Percentiles rank a stretch among this genome's conserved stretches.
phyloP scores from a whole-genome alignment of 2,113 vertebrate genomes.

The Macheiramphus alcinus region DNA sequence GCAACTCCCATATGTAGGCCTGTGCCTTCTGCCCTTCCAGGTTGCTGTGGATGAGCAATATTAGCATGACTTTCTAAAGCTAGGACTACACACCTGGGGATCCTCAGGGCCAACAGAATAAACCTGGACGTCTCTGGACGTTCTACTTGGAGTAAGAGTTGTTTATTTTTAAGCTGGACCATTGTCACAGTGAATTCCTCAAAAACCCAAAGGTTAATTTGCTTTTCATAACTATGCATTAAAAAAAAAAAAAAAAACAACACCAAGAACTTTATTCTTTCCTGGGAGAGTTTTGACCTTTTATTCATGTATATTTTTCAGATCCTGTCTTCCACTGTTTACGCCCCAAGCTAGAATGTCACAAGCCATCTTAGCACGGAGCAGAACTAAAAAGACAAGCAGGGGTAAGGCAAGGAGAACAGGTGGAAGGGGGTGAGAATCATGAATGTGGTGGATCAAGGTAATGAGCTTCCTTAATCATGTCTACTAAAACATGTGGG shows the following conservation, averaged over 20 bases:
- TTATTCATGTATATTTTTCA: conserved; percentile 61
- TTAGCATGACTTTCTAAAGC: not conserved
- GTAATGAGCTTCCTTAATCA: not conserved
- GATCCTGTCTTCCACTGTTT: conserved; percentile 32
- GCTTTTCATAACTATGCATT: conserved; percentile 32
- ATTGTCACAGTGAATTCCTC: conserved; percentile 44
- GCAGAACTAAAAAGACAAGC: not conserved
- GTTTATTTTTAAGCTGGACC: conserved; percentile 28
- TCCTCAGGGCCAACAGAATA: not conserved
- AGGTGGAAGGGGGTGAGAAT: not conserved
- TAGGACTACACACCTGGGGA: not conserved
- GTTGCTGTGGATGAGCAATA: not conserved
- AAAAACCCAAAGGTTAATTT: conserved; percentile 60
- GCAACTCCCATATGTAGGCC: not conserved
- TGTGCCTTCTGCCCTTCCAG: not conserved
- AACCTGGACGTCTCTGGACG: not conserved
- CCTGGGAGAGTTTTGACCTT: conserved; percentile 61
- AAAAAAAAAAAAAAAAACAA: not conserved
- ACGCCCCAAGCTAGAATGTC: conserved; percentile 56
- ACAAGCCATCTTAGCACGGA: conserved; percentile 26
- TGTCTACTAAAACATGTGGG: not conserved
- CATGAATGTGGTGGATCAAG: not conserved
- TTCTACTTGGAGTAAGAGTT: not conserved
- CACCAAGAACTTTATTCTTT: conserved; percentile 5
- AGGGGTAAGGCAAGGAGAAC: conserved; percentile 7